These are phyloP conservation scores for Passer montanus DNA, from an alignment of 2,113 vertebrate species.

Conservation along the genomic window DNA sequence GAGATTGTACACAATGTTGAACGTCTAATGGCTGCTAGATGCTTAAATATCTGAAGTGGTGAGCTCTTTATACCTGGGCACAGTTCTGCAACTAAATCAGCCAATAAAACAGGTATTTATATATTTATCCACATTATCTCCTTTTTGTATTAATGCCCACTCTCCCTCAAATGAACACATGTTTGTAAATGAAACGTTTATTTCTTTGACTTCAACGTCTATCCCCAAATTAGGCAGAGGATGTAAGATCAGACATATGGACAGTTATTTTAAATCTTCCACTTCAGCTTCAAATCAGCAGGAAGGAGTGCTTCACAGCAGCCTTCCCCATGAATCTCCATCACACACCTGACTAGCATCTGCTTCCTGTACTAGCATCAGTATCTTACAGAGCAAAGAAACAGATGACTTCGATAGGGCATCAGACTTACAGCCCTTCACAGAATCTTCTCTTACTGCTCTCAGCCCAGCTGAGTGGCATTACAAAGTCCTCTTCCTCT, in stretches of 20 bases:
- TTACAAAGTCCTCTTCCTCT: neutral
- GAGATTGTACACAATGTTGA: neutral
- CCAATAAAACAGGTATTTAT: neutral
- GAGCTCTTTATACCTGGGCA: neutral
- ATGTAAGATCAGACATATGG: neutral
- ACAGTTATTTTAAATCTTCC: neutral
- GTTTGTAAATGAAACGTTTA: neutral
- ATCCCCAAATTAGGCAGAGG: neutral
- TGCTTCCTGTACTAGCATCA: too few species aligned
- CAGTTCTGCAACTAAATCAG: neutral
- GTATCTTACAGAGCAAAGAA: neutral
- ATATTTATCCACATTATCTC: neutral
- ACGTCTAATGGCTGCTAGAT: neutral
- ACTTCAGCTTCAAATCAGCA: neutral
- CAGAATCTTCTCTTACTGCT: neutral
- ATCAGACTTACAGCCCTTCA: neutral
- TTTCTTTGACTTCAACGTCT: neutral
- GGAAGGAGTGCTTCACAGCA: neutral
- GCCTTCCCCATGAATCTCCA: neutral
- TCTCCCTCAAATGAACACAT: neutral
- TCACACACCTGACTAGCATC: neutral
- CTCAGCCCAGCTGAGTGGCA: neutral
- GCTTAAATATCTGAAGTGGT: neutral
- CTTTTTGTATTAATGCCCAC: neutral
- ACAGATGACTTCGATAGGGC: neutral